A percentile compares a stretch with the other conserved stretches of the same genome.
These are phyloP conservation scores for Thereva unica DNA, from an alignment of 2,888 invertebrate species.

Conservation along the genomic window DNA sequence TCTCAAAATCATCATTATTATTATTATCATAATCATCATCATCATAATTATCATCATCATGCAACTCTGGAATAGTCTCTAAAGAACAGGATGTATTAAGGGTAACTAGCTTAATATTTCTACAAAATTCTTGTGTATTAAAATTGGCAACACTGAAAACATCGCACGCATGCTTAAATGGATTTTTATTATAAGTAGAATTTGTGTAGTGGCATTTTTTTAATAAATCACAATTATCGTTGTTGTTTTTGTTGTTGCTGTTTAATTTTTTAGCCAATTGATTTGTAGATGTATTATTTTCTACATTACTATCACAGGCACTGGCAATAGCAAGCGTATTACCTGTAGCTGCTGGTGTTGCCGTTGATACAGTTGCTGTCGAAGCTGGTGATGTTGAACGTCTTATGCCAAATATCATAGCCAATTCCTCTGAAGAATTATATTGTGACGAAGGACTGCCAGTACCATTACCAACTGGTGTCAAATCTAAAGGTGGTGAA, in stretches of 20 bases:
- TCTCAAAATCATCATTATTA: neutral
- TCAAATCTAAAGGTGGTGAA: slow-evolving; percentile 52
- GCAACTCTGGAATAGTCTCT: slow-evolving; percentile 39
- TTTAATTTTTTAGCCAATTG: slow-evolving; percentile 42
- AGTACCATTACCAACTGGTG: slow-evolving; percentile 47
- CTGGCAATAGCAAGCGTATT: slow-evolving; percentile 43
- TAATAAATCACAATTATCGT: too few relatives aligned
- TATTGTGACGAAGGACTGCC: slow-evolving; percentile 59
- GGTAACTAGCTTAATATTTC: slow-evolving; percentile 17
- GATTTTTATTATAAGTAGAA: too few relatives aligned
- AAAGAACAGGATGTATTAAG: slow-evolving; percentile 13
- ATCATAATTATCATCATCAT: slow-evolving; percentile 31
- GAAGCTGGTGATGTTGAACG: slow-evolving; percentile 45
- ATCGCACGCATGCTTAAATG: neutral
- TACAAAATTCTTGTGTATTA: slow-evolving; percentile 2
- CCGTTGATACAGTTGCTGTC: slow-evolving; percentile 40
- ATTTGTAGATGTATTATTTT: slow-evolving; percentile 43
- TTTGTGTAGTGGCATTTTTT: too few relatives aligned
- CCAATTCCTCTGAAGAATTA: slow-evolving; percentile 68
- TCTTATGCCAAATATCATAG: slow-evolving; percentile 65
- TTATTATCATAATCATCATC: neutral
- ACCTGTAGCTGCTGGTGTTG: slow-evolving; percentile 46
- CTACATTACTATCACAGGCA: slow-evolving; percentile 41
- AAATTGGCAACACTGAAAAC: slow-evolving; percentile 20
- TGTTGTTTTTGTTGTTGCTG: neutral